Evolutionary conservation across 2,888 invertebrate genomes (phyloP), one percentile per base, ranked within the genome.

Genomic region (Luperina testacea): DNA sequence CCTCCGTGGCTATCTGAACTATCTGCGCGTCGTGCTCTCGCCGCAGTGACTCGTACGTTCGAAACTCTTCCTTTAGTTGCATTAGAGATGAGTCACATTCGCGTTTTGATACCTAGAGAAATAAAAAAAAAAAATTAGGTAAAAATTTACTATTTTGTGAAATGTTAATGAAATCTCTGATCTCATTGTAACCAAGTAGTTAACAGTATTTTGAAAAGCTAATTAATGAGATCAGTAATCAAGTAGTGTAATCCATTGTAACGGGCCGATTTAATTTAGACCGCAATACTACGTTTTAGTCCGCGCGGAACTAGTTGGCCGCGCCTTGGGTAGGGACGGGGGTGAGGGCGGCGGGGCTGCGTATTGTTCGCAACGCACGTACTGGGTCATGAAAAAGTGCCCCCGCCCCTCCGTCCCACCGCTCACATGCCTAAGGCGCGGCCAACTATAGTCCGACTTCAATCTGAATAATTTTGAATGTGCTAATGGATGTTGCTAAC

Each of bases 1-100:
- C 99, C 95, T 99, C 99, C 0, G 99, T 98, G 0, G 99, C 99
- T 83, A 99, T 99, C 95, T 99, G 99, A 8, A 99, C 99, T 88
- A 99, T 99, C 95, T 99, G 99, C 17, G 99, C 98, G 95, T 99
- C 99, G 93, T 99, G 99, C 92, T 99, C 99, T 1, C 99, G 97
- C 13, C 99, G 97, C 75, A 99, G 94, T 0, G 99, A 98, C 90
- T 99, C 99, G 94, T 99, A 99, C 0, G 98, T 98, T 27, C 99
- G 98, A 93, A 99, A 99, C 93, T 99, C 99, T 91, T 99, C 99
- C 93, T 99, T 99, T 32, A 99, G 94, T 94, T 99, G 99, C 99
- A 99, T 99, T 83, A 99, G 95, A 0, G 99, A 99, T 0, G 99
- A 99, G 94, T 99, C 99, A 53, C 99, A 99, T 91, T 99, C 99